Evolutionary conservation across 2,113 vertebrate species (phyloP).

Genomic region (Stigmatopora argus): DNA sequence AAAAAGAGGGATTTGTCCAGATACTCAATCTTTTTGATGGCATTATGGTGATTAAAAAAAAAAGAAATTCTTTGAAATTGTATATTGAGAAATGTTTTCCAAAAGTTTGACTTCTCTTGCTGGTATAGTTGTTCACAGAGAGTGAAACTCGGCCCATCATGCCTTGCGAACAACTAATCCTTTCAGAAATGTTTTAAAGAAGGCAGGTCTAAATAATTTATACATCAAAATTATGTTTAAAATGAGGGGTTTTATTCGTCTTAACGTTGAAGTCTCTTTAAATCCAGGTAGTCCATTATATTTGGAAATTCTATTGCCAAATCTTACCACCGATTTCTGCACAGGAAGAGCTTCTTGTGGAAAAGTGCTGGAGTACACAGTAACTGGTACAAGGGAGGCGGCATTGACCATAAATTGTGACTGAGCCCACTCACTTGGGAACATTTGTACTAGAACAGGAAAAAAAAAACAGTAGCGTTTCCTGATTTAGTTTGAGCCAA

Average conservation of each 20-base stretch:
- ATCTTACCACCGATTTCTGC: not conserved
- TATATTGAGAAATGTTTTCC: too few relatives aligned
- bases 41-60: too few relatives aligned
- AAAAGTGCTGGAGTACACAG: slow-evolving; percentile 9
- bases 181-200: too few relatives aligned
- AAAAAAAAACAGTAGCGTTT: slow-evolving; percentile 37
- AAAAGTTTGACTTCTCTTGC: too few relatives aligned
- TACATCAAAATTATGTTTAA: not conserved
- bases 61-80: too few relatives aligned
- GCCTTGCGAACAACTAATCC: too few relatives aligned
- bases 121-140: too few relatives aligned
- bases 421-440: slow-evolving; percentile 27
- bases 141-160: too few relatives aligned
- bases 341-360: slow-evolving; percentile 12
- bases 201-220: not conserved
- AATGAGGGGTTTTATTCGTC: not conserved
- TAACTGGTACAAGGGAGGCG: slow-evolving; percentile 15
- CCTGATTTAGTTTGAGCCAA: slow-evolving; percentile 42
- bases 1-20: too few relatives aligned
- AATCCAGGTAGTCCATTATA: not conserved
- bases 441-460: slow-evolving; percentile 37
- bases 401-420: slow-evolving; percentile 29
- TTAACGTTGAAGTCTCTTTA: not conserved
- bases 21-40: too few relatives aligned
- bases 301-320: slow-evolving; percentile 5